These are phyloP conservation scores for Venusia cambrica DNA, from an alignment of 2,888 invertebrate genomes.

Conservation along the genomic window DNA sequence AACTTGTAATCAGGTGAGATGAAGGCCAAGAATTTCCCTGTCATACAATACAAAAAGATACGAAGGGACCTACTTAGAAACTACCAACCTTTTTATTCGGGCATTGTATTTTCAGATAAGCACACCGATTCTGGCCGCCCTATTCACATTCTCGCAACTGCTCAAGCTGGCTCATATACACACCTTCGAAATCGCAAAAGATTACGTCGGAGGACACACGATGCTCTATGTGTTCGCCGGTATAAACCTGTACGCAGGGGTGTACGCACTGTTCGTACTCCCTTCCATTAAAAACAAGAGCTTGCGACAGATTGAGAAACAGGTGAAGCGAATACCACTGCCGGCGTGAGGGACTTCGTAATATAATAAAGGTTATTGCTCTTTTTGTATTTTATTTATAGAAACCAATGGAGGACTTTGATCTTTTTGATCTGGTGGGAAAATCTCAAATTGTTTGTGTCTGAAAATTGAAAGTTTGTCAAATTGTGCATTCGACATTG, in stretches of 20 bases:
- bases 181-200: constrained; percentile 55
- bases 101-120: constrained; percentile 68
- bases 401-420: no score
- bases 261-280: constrained; percentile 53
- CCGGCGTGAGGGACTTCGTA: constrained; percentile 50
- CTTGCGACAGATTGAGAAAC: constrained; percentile 56
- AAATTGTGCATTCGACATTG: no score
- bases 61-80: no score
- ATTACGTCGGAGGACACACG: constrained; percentile 55
- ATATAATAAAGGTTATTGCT: constrained; percentile 8
- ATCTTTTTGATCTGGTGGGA: no score
- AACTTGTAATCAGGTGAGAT: no score
- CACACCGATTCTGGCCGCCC: constrained; percentile 45
- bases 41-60: no score
- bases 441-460: no score
- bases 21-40: no score
- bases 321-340: constrained; percentile 54
- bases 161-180: constrained; percentile 55
- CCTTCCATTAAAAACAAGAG: constrained; percentile 50
- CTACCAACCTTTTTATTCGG: no score
- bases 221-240: constrained; percentile 58
- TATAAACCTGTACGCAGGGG: constrained; percentile 57
- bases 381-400: constrained; percentile 18
- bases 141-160: constrained; percentile 54
- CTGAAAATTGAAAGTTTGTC: no score